These are phyloP conservation scores for Tetrax tetrax DNA, from an alignment of 2,113 vertebrate species.

Conservation along the genomic window DNA sequence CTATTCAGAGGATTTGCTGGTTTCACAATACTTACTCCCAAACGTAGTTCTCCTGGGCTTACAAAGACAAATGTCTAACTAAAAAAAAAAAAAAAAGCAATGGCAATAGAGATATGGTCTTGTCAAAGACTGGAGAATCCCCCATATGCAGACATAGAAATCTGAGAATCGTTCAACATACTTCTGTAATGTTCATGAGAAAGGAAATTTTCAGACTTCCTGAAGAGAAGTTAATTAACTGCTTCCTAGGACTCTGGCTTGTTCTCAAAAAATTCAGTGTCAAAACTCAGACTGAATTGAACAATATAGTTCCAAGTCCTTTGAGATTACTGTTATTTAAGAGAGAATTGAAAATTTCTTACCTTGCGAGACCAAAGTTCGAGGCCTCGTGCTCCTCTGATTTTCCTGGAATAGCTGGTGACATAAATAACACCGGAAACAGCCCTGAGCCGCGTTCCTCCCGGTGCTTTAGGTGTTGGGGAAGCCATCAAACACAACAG, in stretches of 20 bases:
- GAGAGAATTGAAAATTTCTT: conserved; percentile 4
- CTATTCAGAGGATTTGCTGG: background rate
- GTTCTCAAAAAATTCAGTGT: background rate
- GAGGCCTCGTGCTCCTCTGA: background rate
- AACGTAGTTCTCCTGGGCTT: background rate
- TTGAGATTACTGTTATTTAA: background rate
- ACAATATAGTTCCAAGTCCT: background rate
- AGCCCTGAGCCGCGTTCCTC: background rate
- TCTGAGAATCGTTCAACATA: background rate
- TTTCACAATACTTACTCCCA: background rate
- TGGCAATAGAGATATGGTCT: background rate
- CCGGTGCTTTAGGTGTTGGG: background rate
- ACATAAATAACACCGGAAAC: conserved; percentile 33
- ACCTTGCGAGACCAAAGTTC: background rate
- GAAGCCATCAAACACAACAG: background rate
- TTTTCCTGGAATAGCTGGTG: conserved; percentile 7
- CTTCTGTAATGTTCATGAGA: background rate
- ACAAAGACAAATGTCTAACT: background rate
- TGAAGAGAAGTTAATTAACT: conserved; percentile 7
- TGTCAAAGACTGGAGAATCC: background rate
- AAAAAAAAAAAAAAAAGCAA: background rate
- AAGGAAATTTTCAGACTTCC: background rate
- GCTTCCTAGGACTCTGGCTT: background rate
- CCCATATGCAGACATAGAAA: background rate
- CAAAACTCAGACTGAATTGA: background rate